A percentile compares a stretch with the other conserved stretches of the same genome.
Evolutionary conservation across 2,888 invertebrate species (phyloP).

Genomic region (Caenorhabditis sinica): DNA sequence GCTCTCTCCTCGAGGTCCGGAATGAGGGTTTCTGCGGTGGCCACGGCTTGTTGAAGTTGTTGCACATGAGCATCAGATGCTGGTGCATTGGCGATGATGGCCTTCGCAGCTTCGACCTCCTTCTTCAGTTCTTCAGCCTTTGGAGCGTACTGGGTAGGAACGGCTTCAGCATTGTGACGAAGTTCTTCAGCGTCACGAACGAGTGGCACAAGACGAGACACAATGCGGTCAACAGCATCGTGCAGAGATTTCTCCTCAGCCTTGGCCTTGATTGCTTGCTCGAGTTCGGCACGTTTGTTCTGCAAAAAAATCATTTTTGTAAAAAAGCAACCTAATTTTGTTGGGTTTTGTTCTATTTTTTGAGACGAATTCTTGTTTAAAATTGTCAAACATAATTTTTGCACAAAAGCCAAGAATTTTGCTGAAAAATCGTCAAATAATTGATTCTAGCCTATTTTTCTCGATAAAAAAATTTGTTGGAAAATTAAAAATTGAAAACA

Average conservation of each 20-base stretch:
- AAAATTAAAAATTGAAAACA: constrained; percentile 1
- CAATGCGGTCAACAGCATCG: constrained; percentile 48
- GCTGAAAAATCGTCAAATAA: too few species aligned
- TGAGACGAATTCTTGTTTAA: constrained; percentile 1
- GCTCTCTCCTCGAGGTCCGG: constrained; percentile 49
- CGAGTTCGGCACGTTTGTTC: constrained; percentile 67
- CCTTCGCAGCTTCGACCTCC: constrained; percentile 62
- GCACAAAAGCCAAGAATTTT: too few species aligned
- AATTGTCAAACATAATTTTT: not conserved
- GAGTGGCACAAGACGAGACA: constrained; percentile 67
- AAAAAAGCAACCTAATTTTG: constrained; percentile 15
- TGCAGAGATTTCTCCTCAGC: constrained; percentile 49
- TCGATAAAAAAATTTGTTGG: not conserved
- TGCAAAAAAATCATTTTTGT: constrained; percentile 57
- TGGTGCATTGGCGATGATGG: constrained; percentile 9
- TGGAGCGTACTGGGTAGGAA: constrained; percentile 69
- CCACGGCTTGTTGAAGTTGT: constrained; percentile 15
- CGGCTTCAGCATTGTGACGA: constrained; percentile 69
- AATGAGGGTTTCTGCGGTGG: constrained; percentile 13
- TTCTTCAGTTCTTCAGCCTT: constrained; percentile 68
- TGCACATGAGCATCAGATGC: constrained; percentile 13
- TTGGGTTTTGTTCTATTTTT: constrained; percentile 34
- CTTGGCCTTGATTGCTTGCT: constrained; percentile 66
- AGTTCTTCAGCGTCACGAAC: constrained; percentile 69
- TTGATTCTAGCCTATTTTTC: too few species aligned